These are phyloP conservation scores for Thaumetopoea pityocampa DNA, from an alignment of 1,140 invertebrate species.

Conservation along the genomic window DNA sequence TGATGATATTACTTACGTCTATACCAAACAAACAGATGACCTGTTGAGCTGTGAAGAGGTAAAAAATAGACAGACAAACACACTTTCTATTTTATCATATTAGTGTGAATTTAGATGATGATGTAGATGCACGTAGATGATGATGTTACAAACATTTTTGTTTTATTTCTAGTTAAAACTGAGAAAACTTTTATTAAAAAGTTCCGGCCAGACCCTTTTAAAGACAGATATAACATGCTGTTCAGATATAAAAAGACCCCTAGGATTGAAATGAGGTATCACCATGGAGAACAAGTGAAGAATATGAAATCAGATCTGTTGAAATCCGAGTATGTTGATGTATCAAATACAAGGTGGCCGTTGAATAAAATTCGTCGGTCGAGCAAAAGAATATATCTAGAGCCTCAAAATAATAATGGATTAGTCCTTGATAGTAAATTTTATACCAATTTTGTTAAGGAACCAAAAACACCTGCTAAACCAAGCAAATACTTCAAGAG, in stretches of 20 bases:
- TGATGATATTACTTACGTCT: too few relatives aligned
- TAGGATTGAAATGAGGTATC: slow-evolving; percentile 52
- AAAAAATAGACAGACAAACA: too few relatives aligned
- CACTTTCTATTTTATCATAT: too few relatives aligned
- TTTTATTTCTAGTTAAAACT: slow-evolving; percentile 17
- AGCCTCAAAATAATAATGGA: neutral
- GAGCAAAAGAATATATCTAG: neutral
- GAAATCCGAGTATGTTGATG: slow-evolving; percentile 35
- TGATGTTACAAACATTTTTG: neutral
- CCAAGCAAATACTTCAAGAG: slow-evolving; percentile 43
- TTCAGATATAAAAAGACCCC: slow-evolving; percentile 50
- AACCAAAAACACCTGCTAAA: slow-evolving; percentile 18
- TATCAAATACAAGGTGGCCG: slow-evolving; percentile 52
- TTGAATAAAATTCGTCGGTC: slow-evolving; percentile 23
- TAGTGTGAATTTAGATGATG: too few relatives aligned
- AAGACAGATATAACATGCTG: slow-evolving; percentile 39
- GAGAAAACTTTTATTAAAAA: slow-evolving; percentile 9
- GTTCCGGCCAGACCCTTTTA: slow-evolving; percentile 34
- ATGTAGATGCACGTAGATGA: neutral
- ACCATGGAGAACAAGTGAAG: slow-evolving; percentile 52
- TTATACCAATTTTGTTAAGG: neutral
- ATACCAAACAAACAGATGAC: too few relatives aligned
- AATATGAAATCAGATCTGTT: slow-evolving; percentile 39
- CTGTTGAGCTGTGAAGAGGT: too few relatives aligned
- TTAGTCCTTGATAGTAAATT: neutral